Percentiles rank a stretch among this genome's conserved stretches.
Conservation (phyloP, 2,888 invertebrate genomes). For the Chrysopilus asiliformis region DNA sequence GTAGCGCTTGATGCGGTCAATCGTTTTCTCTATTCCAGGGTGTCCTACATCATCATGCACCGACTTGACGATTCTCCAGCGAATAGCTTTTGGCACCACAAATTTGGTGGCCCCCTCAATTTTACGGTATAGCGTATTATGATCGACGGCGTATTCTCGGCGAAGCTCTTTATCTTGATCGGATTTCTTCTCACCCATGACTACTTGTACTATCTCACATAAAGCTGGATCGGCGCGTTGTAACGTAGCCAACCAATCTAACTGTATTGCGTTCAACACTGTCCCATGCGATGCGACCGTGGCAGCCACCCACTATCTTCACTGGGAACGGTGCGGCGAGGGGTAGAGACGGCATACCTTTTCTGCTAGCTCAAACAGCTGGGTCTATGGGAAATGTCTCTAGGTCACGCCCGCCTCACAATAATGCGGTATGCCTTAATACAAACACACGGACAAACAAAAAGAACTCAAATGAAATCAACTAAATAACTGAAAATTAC, state of each 20-base stretch:
- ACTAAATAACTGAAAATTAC: too few relatives aligned
- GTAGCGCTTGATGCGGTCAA: conserved; percentile 11
- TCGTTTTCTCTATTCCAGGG: conserved; percentile 16
- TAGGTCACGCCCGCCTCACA: too few relatives aligned
- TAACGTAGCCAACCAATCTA: conserved; percentile 16
- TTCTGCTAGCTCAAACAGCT: too few relatives aligned
- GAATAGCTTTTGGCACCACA: conserved; percentile 13
- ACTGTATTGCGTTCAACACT: too few relatives aligned
- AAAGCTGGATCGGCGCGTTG: conserved; percentile 13
- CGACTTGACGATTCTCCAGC: conserved; percentile 15
- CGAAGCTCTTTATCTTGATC: conserved; percentile 10
- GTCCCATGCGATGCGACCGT: too few relatives aligned
- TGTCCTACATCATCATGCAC: conserved; percentile 18
- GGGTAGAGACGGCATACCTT: too few relatives aligned
- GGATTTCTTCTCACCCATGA: conserved; percentile 7
- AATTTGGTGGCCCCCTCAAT: conserved; percentile 5
- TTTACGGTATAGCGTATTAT: conserved; percentile 12
- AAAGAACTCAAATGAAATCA: too few relatives aligned
- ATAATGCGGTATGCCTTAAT: too few relatives aligned
- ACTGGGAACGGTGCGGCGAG: too few relatives aligned
- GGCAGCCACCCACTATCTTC: too few relatives aligned
- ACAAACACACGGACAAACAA: too few relatives aligned
- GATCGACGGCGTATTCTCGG: conserved; percentile 9
- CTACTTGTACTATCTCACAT: conserved; percentile 8
- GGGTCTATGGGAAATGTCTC: too few relatives aligned